Conservation (phyloP, 2,888 invertebrate species). For the Calephelis perditalis region DNA sequence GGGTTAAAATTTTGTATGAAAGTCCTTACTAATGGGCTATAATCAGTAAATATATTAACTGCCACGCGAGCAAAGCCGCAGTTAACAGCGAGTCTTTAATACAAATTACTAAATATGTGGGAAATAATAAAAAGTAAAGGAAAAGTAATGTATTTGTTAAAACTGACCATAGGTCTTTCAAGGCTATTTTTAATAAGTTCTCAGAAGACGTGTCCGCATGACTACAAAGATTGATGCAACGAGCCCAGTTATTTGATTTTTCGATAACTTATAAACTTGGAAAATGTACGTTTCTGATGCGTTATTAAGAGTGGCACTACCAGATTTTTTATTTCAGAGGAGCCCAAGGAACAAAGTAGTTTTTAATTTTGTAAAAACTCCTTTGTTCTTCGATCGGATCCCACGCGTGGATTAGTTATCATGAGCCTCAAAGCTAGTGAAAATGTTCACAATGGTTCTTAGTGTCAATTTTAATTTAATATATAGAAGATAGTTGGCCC, state of each 20-base stretch:
- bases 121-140: no score
- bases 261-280: not conserved
- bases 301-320: not conserved
- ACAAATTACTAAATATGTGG: no score
- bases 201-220: constrained; percentile 27
- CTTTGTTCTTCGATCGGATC: not conserved
- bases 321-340: not conserved
- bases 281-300: not conserved
- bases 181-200: constrained; percentile 32
- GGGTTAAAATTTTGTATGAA: no score
- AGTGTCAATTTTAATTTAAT: not conserved
- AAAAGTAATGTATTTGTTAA: constrained; percentile 27
- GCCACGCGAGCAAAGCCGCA: no score
- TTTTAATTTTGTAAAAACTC: not conserved
- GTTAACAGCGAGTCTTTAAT: no score
- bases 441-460: not conserved
- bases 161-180: constrained; percentile 35
- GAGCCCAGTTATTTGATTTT: constrained; percentile 23
- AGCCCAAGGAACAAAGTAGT: not conserved
- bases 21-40: no score
- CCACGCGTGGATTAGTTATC: not conserved
- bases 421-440: not conserved
- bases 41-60: no score
- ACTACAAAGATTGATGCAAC: constrained; percentile 32
- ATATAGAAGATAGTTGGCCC: not conserved